Percentiles rank a stretch among this genome's conserved stretches.
Evolutionary conservation across 2,797 vertebrate genomes (phyloP).

Genomic region (Darevskia mixta): DNA sequence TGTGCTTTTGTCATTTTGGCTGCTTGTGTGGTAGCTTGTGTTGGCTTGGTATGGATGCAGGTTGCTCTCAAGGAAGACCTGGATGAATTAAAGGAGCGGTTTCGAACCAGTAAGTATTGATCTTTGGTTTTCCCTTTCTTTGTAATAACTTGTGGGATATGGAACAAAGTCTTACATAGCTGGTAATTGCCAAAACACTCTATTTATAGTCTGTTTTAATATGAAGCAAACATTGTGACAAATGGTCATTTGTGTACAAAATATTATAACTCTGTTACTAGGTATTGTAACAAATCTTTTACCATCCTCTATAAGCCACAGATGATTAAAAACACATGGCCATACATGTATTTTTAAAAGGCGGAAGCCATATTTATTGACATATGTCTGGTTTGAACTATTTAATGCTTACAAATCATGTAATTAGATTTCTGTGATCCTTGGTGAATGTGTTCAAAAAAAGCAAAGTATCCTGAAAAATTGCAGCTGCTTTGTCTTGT

Average conservation of each 20-base stretch:
- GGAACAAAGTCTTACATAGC: no score
- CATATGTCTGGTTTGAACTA: no score
- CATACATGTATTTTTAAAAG: neutral
- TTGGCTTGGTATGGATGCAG: conserved; percentile 98
- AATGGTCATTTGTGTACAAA: neutral
- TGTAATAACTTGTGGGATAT: neutral
- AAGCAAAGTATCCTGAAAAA: neutral
- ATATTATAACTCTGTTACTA: no score
- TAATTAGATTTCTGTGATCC: neutral
- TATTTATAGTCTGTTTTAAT: neutral
- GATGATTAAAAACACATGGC: neutral
- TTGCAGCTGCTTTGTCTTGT: neutral
- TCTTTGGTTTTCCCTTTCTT: neutral
- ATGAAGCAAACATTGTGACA: neutral
- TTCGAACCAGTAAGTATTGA: conserved; percentile 88
- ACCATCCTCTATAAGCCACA: neutral
- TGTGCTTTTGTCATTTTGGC: conserved; percentile 93
- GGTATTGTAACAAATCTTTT: neutral
- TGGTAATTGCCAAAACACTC: no score
- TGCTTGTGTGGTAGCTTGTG: conserved; percentile 93
- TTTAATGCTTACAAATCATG: neutral
- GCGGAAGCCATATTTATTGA: neutral
- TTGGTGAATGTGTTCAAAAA: neutral
- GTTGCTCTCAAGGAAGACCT: conserved; percentile 95
- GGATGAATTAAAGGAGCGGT: conserved; percentile 93